phyloP scores from a whole-genome alignment of 2,797 vertebrate species.

The Podarcis siculus region DNA sequence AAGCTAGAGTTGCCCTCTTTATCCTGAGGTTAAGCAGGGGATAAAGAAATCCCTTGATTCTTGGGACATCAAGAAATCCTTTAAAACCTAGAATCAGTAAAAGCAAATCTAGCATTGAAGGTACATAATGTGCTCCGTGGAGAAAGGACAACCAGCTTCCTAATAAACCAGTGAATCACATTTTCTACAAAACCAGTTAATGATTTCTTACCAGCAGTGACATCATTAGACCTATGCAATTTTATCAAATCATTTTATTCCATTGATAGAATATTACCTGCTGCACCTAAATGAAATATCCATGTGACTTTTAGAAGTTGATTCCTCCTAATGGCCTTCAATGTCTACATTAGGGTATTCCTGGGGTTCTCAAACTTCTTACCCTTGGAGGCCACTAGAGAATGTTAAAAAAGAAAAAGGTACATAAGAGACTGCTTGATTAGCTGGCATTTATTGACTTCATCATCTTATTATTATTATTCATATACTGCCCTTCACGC shows the following conservation, averaged over 20 bases:
- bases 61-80: background rate
- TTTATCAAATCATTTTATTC: background rate
- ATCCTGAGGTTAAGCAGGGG: background rate
- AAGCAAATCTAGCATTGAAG: background rate
- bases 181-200: background rate
- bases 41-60: background rate
- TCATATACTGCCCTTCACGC: no score
- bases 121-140: background rate
- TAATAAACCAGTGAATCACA: background rate
- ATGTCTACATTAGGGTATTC: no score
- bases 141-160: background rate
- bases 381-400: no score
- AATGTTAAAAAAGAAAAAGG: no score
- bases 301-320: background rate
- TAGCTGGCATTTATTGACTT: no score
- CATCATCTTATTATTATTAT: no score
- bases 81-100: background rate
- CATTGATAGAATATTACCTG: background rate
- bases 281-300: background rate
- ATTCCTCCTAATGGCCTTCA: background rate
- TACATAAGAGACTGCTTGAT: no score
- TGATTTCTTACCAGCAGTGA: background rate
- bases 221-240: background rate
- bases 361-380: no score
- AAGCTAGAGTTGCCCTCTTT: fast-evolving